Evolutionary conservation across 2,888 invertebrate species (phyloP), one percentile per base, ranked within the genome.

Genomic region (Caenorhabditis panamensis): DNA sequence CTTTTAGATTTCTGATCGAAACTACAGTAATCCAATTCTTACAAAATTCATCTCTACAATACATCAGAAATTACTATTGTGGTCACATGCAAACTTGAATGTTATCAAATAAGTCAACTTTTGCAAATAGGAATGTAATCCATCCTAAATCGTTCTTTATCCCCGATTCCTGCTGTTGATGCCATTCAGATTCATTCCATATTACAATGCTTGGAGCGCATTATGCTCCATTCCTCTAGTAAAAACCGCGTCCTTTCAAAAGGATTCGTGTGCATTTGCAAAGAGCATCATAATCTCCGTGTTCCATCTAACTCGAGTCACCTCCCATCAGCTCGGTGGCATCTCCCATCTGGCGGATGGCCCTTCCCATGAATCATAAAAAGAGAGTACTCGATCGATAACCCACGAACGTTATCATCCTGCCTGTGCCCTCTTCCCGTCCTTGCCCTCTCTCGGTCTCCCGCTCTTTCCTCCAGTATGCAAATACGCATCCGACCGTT

Each of bases 401-500:
- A 20, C 49, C 63, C 22, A n/a, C 5, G 61, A 22, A 47, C n/a
- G 47, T 26, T 62, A 62, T 62, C 61, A 62, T 22, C 18, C 11
- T 62, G 44, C 20, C 47, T 62, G 44, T 26, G 8, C 24, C 26
- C 54, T 49, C 28, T 47, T 0, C 41, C 5, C 11, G 44, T 18
- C 54, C 51, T 24, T 41, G 11, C 62, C 36, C 61, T 62, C 28
- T 20, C 28, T 51, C 41, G 61, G 28, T 53, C 61, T 51, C 51
- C 53, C 37, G 26, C 37, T 51, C 53, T 36, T 26, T 36, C 41
- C 6, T 51, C 53, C 67, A 44, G 41, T 69, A 69, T 69, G 69
- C 69, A 69, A 69, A 69, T 69, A 69, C 47, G 9, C 28, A 13
- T 11, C 16, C 26, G 28, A 28, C 31, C 28, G 54, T 54, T 54